Evolutionary conservation across 2,797 vertebrate genomes (phyloP).

Genomic region (Cyprinodon diabolis): DNA sequence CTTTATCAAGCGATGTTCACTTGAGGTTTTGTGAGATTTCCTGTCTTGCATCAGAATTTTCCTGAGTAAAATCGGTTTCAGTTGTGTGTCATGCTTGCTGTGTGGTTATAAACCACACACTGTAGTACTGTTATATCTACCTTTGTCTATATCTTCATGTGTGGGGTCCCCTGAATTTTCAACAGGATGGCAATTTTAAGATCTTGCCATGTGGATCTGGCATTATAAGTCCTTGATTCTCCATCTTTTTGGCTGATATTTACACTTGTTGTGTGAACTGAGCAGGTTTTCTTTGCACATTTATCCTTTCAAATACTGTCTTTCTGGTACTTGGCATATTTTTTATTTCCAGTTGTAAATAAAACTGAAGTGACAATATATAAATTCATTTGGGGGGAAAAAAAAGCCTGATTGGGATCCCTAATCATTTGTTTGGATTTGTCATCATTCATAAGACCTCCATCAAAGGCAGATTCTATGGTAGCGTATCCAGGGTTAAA

Average conservation of each 20-base stretch:
- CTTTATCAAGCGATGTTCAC: too few relatives aligned
- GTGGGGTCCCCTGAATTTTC: too few relatives aligned
- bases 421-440: neutral
- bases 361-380: neutral
- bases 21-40: too few relatives aligned
- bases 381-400: neutral
- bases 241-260: neutral
- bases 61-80: too few relatives aligned
- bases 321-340: neutral
- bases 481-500: neutral
- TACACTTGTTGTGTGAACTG: neutral
- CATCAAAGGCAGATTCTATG: neutral
- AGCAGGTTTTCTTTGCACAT: neutral
- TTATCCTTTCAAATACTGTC: neutral
- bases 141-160: too few relatives aligned
- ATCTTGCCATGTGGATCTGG: too few relatives aligned
- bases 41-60: too few relatives aligned
- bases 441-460: neutral
- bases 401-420: neutral
- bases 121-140: too few relatives aligned
- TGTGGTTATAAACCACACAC: too few relatives aligned
- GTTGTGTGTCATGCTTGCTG: too few relatives aligned
- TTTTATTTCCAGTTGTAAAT: neutral
- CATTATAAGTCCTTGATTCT: too few relatives aligned
- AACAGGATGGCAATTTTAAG: too few relatives aligned